A percentile compares a stretch with the other conserved stretches of the same genome.
phyloP scores from a whole-genome alignment of 1,140 invertebrate genomes.

The Dendroctonus ponderosae region DNA sequence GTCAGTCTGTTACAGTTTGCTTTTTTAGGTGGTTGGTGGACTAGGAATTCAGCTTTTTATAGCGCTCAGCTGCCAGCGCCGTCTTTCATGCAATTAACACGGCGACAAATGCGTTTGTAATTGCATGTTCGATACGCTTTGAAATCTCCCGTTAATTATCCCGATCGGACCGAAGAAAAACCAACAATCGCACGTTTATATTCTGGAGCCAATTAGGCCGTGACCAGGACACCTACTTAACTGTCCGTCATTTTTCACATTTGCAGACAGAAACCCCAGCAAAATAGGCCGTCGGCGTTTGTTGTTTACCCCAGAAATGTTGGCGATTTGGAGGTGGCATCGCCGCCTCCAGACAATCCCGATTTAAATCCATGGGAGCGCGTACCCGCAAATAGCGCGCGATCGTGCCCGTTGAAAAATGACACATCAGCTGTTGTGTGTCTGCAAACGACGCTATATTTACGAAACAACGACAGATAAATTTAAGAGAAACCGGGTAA shows the following conservation, averaged over 20 bases:
- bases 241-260: too few relatives aligned
- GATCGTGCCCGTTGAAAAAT: conserved; percentile 11
- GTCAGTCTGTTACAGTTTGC: conserved; percentile 4
- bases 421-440: conserved; percentile 20
- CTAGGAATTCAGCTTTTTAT: background rate
- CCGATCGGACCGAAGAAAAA: background rate
- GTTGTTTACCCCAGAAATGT: too few relatives aligned
- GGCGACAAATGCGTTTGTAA: conserved; percentile 6
- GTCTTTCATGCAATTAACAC: conserved; percentile 9
- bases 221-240: too few relatives aligned
- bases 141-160: conserved; percentile 8
- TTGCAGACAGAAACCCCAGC: too few relatives aligned
- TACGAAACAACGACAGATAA: conserved; percentile 20
- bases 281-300: too few relatives aligned
- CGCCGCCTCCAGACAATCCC: conserved; percentile 12
- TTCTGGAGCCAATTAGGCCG: too few relatives aligned
- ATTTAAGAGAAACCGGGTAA: conserved; percentile 8
- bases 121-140: conserved; percentile 12
- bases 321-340: background rate
- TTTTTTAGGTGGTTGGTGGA: background rate
- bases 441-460: conserved; percentile 17
- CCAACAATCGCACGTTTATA: too few relatives aligned
- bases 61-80: conserved; percentile 4
- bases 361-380: conserved; percentile 16
- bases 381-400: conserved; percentile 6